These are phyloP conservation scores for Luperina testacea DNA, from an alignment of 2,888 invertebrate genomes.

Conservation along the genomic window DNA sequence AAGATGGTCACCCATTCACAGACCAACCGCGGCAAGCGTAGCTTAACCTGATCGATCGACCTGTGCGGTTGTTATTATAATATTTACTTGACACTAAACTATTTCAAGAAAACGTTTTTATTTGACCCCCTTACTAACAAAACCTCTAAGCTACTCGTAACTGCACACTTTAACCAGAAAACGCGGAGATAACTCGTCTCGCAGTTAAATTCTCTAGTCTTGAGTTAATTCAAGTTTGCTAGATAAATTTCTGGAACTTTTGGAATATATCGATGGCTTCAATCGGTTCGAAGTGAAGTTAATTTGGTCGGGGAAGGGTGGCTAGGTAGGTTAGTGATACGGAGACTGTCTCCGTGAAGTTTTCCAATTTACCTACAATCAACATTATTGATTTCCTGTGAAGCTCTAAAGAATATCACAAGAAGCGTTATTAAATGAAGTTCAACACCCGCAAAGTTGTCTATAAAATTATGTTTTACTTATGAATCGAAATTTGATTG, in stretches of 20 bases:
- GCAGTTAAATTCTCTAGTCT: constrained; percentile 64
- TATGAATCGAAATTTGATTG: background rate
- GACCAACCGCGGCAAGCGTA: too few relatives aligned
- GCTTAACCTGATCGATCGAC: too few relatives aligned
- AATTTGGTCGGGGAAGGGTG: constrained; percentile 60
- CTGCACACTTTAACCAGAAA: constrained; percentile 52
- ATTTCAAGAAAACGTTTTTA: background rate
- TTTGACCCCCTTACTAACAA: constrained; percentile 18
- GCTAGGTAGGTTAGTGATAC: background rate
- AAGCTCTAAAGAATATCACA: background rate
- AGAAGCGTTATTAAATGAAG: background rate
- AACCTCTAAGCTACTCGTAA: constrained; percentile 25
- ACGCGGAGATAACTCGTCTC: constrained; percentile 57
- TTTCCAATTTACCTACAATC: background rate
- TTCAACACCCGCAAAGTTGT: background rate
- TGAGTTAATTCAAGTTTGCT: constrained; percentile 67
- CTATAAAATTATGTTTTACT: background rate
- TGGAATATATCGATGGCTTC: constrained; percentile 68
- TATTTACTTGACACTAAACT: too few relatives aligned
- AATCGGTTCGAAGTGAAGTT: constrained; percentile 67
- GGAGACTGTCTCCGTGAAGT: constrained; percentile 24
- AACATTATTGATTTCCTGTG: background rate
- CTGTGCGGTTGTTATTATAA: too few relatives aligned
- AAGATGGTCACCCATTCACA: too few relatives aligned
- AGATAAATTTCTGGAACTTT: constrained; percentile 70